Conservation (phyloP, 2,797 vertebrate genomes). For the Protonibea diacanthus region DNA sequence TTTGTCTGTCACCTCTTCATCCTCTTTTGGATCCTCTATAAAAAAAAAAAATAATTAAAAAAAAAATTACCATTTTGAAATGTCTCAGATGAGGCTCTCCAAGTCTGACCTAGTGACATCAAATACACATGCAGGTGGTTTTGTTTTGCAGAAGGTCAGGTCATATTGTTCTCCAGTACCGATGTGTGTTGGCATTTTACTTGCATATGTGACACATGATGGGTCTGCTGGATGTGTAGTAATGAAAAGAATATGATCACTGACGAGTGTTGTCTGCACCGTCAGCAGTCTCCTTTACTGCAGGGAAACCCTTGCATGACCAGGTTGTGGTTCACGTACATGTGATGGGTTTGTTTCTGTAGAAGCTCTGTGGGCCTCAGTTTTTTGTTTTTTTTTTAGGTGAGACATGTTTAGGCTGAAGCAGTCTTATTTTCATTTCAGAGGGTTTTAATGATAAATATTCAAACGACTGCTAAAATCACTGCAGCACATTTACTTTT, state of each 20-base stretch:
- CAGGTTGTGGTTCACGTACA: too few species aligned
- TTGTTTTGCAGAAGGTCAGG: background rate
- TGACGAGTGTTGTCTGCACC: too few species aligned
- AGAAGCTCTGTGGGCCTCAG: too few species aligned
- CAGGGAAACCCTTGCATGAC: too few species aligned
- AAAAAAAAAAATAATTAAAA: background rate
- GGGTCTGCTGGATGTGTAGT: too few species aligned
- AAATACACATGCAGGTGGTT: background rate
- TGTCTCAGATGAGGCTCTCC: background rate
- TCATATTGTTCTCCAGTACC: background rate
- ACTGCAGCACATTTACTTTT: too few species aligned
- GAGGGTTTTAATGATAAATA: too few species aligned
- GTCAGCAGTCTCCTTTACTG: too few species aligned
- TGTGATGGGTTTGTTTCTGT: background rate
- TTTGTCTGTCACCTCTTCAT: conserved; percentile 90
- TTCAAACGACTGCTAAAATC: too few species aligned
- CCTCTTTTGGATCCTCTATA: conserved; percentile 89
- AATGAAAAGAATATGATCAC: background rate
- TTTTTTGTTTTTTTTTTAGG: too few species aligned
- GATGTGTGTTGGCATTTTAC: background rate
- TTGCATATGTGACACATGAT: background rate
- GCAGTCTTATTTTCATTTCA: too few species aligned
- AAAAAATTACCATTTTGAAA: background rate
- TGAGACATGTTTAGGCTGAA: too few species aligned
- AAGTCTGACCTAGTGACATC: background rate